These are phyloP conservation scores for Junco hyemalis DNA, from an alignment of 2,113 vertebrate genomes.

Conservation along the genomic window DNA sequence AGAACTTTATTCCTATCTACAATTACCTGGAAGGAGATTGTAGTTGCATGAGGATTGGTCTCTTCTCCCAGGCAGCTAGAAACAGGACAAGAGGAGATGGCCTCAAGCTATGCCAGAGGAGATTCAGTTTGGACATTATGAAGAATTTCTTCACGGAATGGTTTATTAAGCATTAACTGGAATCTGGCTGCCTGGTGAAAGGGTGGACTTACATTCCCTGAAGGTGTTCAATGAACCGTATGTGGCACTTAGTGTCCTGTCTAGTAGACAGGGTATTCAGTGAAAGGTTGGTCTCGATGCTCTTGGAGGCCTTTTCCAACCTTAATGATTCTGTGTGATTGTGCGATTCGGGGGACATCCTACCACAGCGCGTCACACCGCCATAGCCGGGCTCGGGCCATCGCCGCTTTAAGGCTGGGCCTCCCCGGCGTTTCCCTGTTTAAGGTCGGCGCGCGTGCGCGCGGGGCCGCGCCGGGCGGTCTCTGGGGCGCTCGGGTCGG, in stretches of 20 bases:
- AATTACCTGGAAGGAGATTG: not conserved
- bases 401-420: fast-evolving
- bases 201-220: too few relatives aligned
- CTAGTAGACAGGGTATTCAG: not conserved
- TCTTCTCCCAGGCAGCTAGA: not conserved
- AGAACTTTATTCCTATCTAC: not conserved
- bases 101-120: not conserved
- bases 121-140: not conserved
- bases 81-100: not conserved
- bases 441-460: not conserved
- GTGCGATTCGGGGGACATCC: fast-evolving
- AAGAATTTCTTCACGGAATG: not conserved
- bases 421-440: fast-evolving
- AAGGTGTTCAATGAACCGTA: fast-evolving
- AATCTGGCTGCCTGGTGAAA: not conserved
- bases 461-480: not conserved
- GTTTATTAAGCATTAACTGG: not conserved
- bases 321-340: fast-evolving
- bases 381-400: fast-evolving
- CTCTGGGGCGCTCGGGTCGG: fast-evolving
- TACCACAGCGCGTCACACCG: fast-evolving
- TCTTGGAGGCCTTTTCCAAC: not conserved
- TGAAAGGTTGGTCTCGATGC: not conserved
- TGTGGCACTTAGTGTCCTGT: too few relatives aligned
- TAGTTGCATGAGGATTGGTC: too few relatives aligned